phyloP scores from a whole-genome alignment of 2,888 invertebrate species.

The Polymixis lichenea region DNA sequence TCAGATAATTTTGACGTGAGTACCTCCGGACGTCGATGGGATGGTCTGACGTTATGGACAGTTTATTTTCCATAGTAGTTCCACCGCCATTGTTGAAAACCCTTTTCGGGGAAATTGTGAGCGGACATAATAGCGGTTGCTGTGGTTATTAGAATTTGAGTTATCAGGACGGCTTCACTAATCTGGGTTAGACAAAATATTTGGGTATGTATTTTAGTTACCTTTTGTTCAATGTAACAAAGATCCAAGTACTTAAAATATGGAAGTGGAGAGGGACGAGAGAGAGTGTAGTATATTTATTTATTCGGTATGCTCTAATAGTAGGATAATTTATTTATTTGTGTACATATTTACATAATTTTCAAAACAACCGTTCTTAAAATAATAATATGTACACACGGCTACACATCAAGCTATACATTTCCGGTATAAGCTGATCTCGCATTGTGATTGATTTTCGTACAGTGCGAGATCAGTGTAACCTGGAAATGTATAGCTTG shows the following conservation, averaged over 20 bases:
- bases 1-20: constrained; percentile 41
- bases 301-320: not conserved
- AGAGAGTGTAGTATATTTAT: not conserved
- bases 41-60: constrained; percentile 21
- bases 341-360: too few relatives aligned
- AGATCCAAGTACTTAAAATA: too few relatives aligned
- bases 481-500: too few relatives aligned
- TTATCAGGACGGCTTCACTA: constrained; percentile 19
- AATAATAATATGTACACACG: too few relatives aligned
- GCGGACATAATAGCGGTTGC: not conserved
- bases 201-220: not conserved
- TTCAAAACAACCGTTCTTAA: too few relatives aligned
- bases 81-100: constrained; percentile 22
- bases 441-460: too few relatives aligned
- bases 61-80: constrained; percentile 28
- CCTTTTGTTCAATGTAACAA: constrained; percentile 3
- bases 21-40: constrained; percentile 22
- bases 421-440: too few relatives aligned
- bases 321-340: too few relatives aligned
- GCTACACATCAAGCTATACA: too few relatives aligned
- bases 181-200: not conserved
- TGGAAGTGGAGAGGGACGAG: not conserved
- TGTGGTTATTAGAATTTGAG: constrained; percentile 20
- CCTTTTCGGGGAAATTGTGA: constrained; percentile 9
- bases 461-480: too few relatives aligned